phyloP scores from a whole-genome alignment of 2,113 vertebrate genomes.

The Bagarius yarrelli region DNA sequence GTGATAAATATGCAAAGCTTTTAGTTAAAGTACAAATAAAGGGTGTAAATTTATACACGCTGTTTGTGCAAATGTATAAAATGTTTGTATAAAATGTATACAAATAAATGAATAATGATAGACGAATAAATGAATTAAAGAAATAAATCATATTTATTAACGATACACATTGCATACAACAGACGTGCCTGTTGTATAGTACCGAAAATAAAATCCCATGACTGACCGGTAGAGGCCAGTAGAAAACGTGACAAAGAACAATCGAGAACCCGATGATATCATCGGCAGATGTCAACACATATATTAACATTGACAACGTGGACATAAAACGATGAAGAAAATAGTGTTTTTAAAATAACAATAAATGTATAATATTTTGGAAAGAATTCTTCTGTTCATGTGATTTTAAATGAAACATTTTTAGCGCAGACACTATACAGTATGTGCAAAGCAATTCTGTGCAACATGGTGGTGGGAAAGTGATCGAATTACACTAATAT shows the following conservation, averaged over 20 bases:
- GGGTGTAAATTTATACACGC: not conserved
- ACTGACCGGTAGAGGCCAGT: constrained; percentile 27
- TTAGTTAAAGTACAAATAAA: not conserved
- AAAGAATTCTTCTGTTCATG: too few relatives aligned
- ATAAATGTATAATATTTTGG: too few relatives aligned
- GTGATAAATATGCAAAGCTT: not conserved
- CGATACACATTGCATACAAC: not conserved
- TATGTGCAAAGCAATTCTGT: too few relatives aligned
- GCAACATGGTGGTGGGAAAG: too few relatives aligned
- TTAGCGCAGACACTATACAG: too few relatives aligned
- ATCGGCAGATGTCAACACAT: not conserved
- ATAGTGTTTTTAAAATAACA: too few relatives aligned
- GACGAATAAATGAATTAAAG: too few relatives aligned
- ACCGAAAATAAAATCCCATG: not conserved
- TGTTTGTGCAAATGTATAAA: not conserved
- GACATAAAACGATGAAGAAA: too few relatives aligned
- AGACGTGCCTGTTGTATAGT: not conserved
- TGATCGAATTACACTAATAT: too few relatives aligned
- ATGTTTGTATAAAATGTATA: not conserved
- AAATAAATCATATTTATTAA: too few relatives aligned
- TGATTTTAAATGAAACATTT: too few relatives aligned
- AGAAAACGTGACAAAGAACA: constrained; percentile 28
- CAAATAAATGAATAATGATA: not conserved
- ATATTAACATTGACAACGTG: too few relatives aligned
- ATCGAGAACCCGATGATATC: constrained; percentile 16